Evolutionary conservation across 1,140 invertebrate genomes (phyloP), one percentile per base, ranked within the genome.

Genomic region (Globodera ellingtonae): DNA sequence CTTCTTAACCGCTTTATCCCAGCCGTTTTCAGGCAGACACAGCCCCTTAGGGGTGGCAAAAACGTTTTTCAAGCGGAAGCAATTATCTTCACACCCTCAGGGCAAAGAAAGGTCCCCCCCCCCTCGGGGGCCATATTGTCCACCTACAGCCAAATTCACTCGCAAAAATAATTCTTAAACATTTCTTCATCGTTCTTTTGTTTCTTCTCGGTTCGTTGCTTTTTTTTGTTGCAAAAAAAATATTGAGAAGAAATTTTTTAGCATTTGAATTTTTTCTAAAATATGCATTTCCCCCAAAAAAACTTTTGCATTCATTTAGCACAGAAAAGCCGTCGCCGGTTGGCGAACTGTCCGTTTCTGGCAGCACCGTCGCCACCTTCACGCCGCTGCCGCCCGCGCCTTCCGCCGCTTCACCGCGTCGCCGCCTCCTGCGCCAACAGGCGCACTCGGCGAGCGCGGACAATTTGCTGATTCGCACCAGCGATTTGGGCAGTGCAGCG

Each of bases 71-170:
- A 35, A 35, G 4, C 47, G 35, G 18, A 48, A 46, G n/a, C 46
- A 70, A 15, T 44, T 75, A 80, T 82, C 65, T 21, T 75, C 10
- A 13, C 79, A 48, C 13, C 79, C 13, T 10, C 24, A 78, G 50
- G 44, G 66, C 75, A 35, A 44, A 77, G 50, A 4, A 73, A 77
- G 75, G 10, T 8, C 21, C 21, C 18, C 47, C 21, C 21, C 62
- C 79, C 0, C n/a, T 13, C n/a, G 59, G 13, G 59, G 59, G 21
- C 13, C 13, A 13, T 15, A 65, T 65, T 65, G 3, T 65, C 1
- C 35, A 21, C 13, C 59, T 13, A 13, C 59, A 13, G 59, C 13
- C 59, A 65, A 65, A 65, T 15, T 65, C n/a, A 21, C 7, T 67
- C 66, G 66, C n/a, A 9, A 13, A 67, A 67, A 44, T 21, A 44